phyloP scores from a whole-genome alignment of 2,888 invertebrate genomes.

The Drosophila nr. fundita region DNA sequence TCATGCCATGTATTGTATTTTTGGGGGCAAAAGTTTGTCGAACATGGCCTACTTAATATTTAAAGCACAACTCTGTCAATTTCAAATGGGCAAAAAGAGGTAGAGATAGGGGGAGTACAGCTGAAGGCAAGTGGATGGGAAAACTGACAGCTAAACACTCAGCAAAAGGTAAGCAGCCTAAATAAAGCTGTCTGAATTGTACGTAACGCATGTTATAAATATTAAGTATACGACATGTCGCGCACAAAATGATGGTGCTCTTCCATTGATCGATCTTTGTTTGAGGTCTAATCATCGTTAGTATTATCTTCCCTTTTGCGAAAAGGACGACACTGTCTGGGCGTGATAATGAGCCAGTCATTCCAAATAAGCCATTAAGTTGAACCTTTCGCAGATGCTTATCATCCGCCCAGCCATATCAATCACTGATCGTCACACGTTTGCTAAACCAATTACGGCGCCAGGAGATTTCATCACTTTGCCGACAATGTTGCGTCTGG shows the following conservation, averaged over 20 bases:
- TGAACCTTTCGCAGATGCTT: constrained; percentile 8
- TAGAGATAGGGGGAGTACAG: background rate
- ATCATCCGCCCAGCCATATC: constrained; percentile 39
- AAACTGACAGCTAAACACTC: constrained; percentile 9
- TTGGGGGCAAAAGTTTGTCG: background rate
- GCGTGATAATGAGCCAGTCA: constrained; percentile 38
- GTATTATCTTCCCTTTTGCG: background rate
- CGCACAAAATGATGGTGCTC: constrained; percentile 2
- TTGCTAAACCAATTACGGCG: constrained; percentile 63
- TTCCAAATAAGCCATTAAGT: constrained; percentile 23
- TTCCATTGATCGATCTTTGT: constrained; percentile 32
- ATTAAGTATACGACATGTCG: constrained; percentile 44
- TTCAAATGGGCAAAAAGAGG: constrained; percentile 10
- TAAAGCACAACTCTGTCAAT: constrained; percentile 51
- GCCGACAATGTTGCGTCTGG: constrained; percentile 48
- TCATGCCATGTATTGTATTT: constrained; percentile 49
- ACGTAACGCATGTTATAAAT: constrained; percentile 31
- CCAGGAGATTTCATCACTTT: constrained; percentile 52
- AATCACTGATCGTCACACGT: constrained; percentile 51
- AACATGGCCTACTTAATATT: constrained; percentile 50
- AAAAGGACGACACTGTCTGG: constrained; percentile 7
- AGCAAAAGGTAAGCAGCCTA: constrained; percentile 25
- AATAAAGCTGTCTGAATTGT: constrained; percentile 19
- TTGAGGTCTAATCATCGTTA: constrained; percentile 10
- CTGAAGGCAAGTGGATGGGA: constrained; percentile 5